Evolutionary conservation across 2,113 vertebrate species (phyloP), one percentile per base, ranked within the genome.

Genomic region (Antechinus stuartii): DNA sequence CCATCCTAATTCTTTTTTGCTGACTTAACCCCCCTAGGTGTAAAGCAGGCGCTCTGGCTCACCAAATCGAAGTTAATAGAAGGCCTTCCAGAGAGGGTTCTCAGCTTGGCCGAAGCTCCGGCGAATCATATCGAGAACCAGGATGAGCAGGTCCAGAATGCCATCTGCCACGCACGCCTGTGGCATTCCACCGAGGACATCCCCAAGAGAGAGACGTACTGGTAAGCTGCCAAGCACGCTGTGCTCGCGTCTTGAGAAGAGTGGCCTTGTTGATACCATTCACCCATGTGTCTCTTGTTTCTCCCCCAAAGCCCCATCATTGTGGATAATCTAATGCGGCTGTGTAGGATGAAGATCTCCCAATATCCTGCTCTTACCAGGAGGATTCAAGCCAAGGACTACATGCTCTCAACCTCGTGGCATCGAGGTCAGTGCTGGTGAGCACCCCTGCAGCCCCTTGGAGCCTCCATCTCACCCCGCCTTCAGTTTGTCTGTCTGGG

Each of bases 41-140:
- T 99, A 61, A 99, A 98, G 94, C 99, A 99, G 97, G 99, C 99
- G 0, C 98, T 99, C 55, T 99, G 99, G 99, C 98, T 99, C 90
- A 99, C 99, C 96, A 99, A 99, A 98, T 98, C 99, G n/a, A 99
- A 99, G 95, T 46, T 99, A 94, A 98, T 99, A 90, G 94, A 98
- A 25, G 99, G 99, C 22, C 98, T 99, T 30, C 99, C 99, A 0
- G 94, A 98, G 49, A 97, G 98, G 8, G 97, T 99, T 89, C 97
- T 98, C n/a, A 95, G 97, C 57, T 61, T 99, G 24, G 1, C 97
- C 0, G 96, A 98, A 2, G 94, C 96, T 92, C 97, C 98, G 0
- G 97, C 97, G 19, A 99, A 98, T 92, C 98, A 98, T 96, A 96
- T 99, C 0, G 98, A 98, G 56, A 97, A 99, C 95, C 98, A 99